A percentile compares a stretch with the other conserved stretches of the same genome.
Evolutionary conservation across 2,888 invertebrate genomes (phyloP).

Genomic region (Lycophotia porphyrea): DNA sequence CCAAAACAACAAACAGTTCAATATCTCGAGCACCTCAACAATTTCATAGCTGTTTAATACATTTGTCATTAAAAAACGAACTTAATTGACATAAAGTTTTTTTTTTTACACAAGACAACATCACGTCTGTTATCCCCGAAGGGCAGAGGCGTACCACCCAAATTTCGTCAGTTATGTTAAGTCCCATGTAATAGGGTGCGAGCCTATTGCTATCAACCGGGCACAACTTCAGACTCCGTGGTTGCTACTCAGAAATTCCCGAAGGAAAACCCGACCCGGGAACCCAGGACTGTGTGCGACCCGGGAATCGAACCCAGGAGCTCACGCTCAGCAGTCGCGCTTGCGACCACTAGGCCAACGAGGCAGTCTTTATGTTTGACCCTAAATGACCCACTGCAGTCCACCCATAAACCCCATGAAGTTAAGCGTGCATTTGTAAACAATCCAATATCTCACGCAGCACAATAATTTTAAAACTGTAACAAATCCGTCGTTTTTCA

Average conservation of each 20-base stretch:
- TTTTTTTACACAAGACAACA: background rate
- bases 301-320: too few species aligned
- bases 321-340: too few species aligned
- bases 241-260: too few species aligned
- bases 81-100: constrained; percentile 9
- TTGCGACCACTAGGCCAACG: too few species aligned
- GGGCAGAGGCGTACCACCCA: background rate
- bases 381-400: too few species aligned
- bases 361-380: too few species aligned
- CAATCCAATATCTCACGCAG: background rate
- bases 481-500: background rate
- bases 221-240: too few species aligned
- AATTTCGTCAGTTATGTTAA: background rate
- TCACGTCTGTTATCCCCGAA: background rate
- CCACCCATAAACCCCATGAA: background rate
- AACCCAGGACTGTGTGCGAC: too few species aligned
- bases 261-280: too few species aligned
- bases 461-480: background rate
- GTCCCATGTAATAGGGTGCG: background rate
- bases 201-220: background rate
- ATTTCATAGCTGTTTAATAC: background rate
- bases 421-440: background rate
- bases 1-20: background rate
- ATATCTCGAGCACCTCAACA: background rate
- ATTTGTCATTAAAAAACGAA: constrained; percentile 10